Conservation (phyloP, 2,888 invertebrate genomes). For the Dynastes grantii region DNA sequence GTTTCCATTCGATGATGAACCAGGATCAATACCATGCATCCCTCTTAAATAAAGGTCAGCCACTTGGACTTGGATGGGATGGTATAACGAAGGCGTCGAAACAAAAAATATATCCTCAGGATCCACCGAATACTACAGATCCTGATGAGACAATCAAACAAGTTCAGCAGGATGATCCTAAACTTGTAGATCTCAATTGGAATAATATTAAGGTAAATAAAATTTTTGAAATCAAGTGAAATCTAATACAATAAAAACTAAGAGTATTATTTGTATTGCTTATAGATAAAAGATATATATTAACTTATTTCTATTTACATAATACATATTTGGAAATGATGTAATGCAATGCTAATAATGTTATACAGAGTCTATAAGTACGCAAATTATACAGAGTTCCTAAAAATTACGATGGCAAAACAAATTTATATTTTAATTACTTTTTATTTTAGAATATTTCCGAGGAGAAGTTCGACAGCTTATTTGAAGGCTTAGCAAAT, state of each 20-base stretch:
- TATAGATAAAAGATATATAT: background rate
- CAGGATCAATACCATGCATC: constrained; percentile 99
- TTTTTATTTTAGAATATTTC: constrained; percentile 88
- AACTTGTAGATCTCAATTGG: constrained; percentile 94
- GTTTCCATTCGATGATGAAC: constrained; percentile 99
- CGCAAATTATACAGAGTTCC: background rate
- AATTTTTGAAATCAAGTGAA: too few species aligned
- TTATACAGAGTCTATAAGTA: too few species aligned
- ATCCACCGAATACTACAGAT: constrained; percentile 97
- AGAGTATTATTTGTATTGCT: constrained; percentile 1
- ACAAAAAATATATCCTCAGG: constrained; percentile 91
- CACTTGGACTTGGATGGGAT: constrained; percentile 92
- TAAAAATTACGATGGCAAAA: too few species aligned
- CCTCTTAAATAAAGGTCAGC: constrained; percentile 91
- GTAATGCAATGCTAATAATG: too few species aligned
- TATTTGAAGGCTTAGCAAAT: constrained; percentile 89
- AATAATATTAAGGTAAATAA: constrained; percentile 96
- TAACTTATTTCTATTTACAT: too few species aligned
- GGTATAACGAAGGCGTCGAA: constrained; percentile 96
- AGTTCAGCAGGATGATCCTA: constrained; percentile 91
- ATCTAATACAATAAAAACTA: too few species aligned
- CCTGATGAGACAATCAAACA: constrained; percentile 93
- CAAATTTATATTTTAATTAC: background rate
- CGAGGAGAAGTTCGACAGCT: constrained; percentile 92
- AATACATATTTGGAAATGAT: too few species aligned